Evolutionary conservation across 2,888 invertebrate genomes (phyloP), one percentile per base, ranked within the genome.

Genomic region (Eilema caniola): DNA sequence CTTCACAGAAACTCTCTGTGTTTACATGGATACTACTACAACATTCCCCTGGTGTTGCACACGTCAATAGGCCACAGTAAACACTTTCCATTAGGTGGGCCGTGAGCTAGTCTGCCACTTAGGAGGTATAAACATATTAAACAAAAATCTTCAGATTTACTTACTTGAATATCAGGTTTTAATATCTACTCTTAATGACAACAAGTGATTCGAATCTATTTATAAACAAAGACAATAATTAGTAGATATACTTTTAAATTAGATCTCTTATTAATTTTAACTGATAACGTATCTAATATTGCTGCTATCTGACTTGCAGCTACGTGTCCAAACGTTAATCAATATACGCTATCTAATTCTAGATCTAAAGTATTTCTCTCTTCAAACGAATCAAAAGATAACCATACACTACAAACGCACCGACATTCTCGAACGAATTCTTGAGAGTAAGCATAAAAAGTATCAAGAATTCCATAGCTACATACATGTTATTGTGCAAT

Each of bases 401-500:
- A 53, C 23, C 69, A 73, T 66, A 64, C 59, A 66, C 66, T 67
- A 67, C 60, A 59, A 57, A 41, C 11, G 31, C 24, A 24, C 16
- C 62, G 56, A 24, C 68, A 57, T 41, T 33, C 23, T 37, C 37
- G 16, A 64, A 14, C 14, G 37, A 62, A 70, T 62, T 67, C 53
- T 63, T 65, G 3, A 24, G 56, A 53, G 69, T 72, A 76, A 75
- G 76, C 70, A 73, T 66, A 69, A 73, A 69, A 74, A 70, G 73
- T 65, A 72, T 63, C 71, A 37, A 72, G 62, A 74, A 75, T 67
- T 62, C 62, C 64, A 67, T 69, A 66, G 8, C 72, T 67, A 71
- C 76, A 76, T 61, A 69, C n/a, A n/a, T 8, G 53, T n/a, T 76
- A 78, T 83, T 81, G 83, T 83, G 83, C 80, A 83, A 83, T 67